phyloP scores from a whole-genome alignment of 2,113 vertebrate genomes.

The Gambusia holbrooki region DNA sequence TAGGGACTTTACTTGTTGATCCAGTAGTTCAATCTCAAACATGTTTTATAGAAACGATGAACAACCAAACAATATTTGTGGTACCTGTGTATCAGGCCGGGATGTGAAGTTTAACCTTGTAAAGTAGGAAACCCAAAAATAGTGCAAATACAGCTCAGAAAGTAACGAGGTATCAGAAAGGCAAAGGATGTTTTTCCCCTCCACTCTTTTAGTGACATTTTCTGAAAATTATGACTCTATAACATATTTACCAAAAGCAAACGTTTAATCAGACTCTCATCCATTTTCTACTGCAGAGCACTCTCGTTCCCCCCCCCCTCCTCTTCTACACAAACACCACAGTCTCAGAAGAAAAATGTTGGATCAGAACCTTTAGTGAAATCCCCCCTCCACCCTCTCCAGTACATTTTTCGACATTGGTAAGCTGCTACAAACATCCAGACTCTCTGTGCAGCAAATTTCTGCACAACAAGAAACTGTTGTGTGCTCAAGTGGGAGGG shows the following conservation, averaged over 20 bases:
- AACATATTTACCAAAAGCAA: not conserved
- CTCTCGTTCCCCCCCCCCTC: not conserved
- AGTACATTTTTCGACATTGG: constrained; percentile 31
- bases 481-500: constrained; percentile 29
- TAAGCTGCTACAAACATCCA: constrained; percentile 43
- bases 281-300: constrained; percentile 13
- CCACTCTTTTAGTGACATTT: no score
- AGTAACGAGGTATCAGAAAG: not conserved
- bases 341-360: constrained; percentile 23
- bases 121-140: no score
- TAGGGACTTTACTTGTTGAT: no score
- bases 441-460: constrained; percentile 29
- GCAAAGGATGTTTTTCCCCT: not conserved
- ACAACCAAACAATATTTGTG: no score
- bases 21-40: no score
- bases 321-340: constrained; percentile 6
- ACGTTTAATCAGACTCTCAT: constrained; percentile 14
- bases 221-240: not conserved
- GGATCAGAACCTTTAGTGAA: constrained; percentile 41
- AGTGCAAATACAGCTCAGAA: no score
- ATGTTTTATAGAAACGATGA: no score
- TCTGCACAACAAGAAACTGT: constrained; percentile 11
- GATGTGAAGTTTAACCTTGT: no score
- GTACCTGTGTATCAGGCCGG: no score
- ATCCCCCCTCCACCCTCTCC: not conserved